Conservation (phyloP, 2,113 vertebrate genomes). For the Fregata magnificens region DNA sequence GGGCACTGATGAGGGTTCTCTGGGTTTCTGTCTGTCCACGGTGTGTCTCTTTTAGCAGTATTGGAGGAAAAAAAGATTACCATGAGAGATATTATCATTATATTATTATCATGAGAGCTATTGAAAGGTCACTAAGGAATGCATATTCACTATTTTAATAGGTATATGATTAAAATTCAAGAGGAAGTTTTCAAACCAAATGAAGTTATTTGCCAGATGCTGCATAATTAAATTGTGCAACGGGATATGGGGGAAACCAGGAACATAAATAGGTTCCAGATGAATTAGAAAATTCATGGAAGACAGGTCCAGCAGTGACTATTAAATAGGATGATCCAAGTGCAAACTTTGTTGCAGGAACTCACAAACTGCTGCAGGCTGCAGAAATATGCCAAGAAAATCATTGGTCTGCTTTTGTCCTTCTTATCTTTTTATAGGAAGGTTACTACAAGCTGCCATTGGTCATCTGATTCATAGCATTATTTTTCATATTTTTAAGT, state of each 20-base stretch:
- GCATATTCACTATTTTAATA: neutral
- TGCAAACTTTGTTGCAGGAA: neutral
- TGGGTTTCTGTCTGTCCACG: neutral
- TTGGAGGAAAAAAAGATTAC: neutral
- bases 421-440: neutral
- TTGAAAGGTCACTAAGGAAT: neutral
- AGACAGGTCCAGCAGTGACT: neutral
- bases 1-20: neutral
- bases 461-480: neutral
- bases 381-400: neutral
- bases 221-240: neutral
- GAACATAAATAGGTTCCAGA: neutral
- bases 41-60: neutral
- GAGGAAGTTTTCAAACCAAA: neutral
- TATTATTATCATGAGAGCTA: neutral
- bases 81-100: neutral
- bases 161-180: neutral
- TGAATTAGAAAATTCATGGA: neutral
- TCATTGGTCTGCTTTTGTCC: neutral
- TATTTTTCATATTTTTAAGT: neutral
- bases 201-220: neutral
- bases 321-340: neutral
- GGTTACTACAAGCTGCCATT: neutral
- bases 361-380: neutral
- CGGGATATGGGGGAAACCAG: neutral